Evolutionary conservation across 1,140 invertebrate species (phyloP), one percentile per base, ranked within the genome.

Genomic region (Apis cerana): DNA sequence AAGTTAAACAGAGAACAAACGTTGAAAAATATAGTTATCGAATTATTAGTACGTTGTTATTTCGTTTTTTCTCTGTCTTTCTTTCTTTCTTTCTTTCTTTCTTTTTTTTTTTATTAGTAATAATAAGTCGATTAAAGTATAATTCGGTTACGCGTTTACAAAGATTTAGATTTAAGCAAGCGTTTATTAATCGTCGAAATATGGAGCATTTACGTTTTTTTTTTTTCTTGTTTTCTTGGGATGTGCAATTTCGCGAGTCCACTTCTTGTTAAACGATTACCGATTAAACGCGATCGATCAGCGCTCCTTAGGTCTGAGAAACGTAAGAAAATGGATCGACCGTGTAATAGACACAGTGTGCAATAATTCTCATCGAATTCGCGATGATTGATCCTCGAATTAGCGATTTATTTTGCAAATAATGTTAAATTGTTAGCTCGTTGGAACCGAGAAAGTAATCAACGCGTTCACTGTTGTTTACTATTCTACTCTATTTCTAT

Each of bases 321-420:
- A 23, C 27, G 9, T 43, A 83, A 56, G 13, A 52, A 15, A 56
- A 64, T 12, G 54, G 19, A 58, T 43, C 13, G 21, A 70, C 65
- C 54, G 52, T 23, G 58, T 52, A 87, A 43, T 43, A 85, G 62
- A 65, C 83, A 85, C 83, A 86, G 43, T 87, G 89, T 91, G 90
- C 89, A 90, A 91, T 90, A 90, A 86, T 48, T 80, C 68, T 75
- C 77, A 54, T 72, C 33, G 50, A 72, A 52, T 19, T 62, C 19
- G 48, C n/a, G 77, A 52, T 43, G 52, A 54, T 79, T 21, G 56
- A 59, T 50, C 43, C n/a, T 27, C 33, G n/a, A 68, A 68, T 50
- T 62, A 75, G 9, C 43, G 56, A 21, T 72, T 79, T 52, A 56
- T 13, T 23, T 70, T 59, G 17, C 23, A 27, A n/a, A 64, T 74